Evolutionary conservation across 37 sponge, comb jelly and placozoan genomes (phyloP), one percentile per base, ranked within the genome.

Genomic region (Ephydatia muelleri): DNA sequence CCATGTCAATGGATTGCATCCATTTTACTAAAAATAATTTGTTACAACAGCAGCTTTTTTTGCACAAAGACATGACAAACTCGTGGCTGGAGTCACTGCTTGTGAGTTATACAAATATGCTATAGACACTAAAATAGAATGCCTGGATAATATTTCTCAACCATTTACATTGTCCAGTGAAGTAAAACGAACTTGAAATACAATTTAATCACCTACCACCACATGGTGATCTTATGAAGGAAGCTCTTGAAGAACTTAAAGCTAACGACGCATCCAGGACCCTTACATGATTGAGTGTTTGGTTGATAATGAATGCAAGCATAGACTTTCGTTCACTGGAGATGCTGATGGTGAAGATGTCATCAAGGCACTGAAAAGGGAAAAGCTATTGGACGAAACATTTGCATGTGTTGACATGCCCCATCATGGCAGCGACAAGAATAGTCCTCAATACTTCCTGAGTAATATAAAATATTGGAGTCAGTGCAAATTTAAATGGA

Each of bases 391-490:
- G 0, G 76, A 75, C 34, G 25, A 75, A 36, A 16, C 3, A n/a
- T 75, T 75, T 11, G 4, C 35, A 26, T 75, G 34, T 32, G 38
- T 75, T 40, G 76, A 75, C 76, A 75, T 75, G 76, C 76, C 76
- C 35, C 76, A 75, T 75, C 76, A 75, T 75, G 76, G 76, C 8
- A 40, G 38, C 35, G 34, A 75, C 33, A 37, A 37, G 2, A 75
- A 75, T 75, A 25, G 13, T 37, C 76, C 76, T 35, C 0, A 32
- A 75, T 11, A 75, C 8, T 75, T 75, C 38, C 40, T 75, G 35
- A 3, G n/a, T 0, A 28, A 25, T 12, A 75, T 75, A 75, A 35
- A 16, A 23, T 40, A 40, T 37, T 75, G 76, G 35, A 34, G 76
- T 75, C 34, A 75, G 76, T 19, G 34, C 76, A 35, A 75, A n/a